Conservation (phyloP, 2,113 vertebrate genomes). For the Uria aalge region DNA sequence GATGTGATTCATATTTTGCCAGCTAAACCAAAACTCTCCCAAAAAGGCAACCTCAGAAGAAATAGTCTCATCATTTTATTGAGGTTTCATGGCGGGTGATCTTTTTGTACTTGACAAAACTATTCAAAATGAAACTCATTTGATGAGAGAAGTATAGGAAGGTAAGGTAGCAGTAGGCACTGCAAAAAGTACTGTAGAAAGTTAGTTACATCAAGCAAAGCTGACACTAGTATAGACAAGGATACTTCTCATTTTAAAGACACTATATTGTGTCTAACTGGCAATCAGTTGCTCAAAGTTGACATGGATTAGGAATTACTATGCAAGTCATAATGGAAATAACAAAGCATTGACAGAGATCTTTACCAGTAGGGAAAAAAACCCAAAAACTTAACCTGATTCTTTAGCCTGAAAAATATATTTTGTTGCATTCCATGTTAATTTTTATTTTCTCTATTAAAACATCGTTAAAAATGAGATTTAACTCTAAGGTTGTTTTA, state of each 20-base stretch:
- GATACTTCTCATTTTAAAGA: neutral
- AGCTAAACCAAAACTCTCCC: neutral
- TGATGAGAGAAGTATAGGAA: neutral
- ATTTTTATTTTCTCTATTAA: slow-evolving; percentile 22
- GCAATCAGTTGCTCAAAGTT: neutral
- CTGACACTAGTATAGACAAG: neutral
- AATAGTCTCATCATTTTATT: neutral
- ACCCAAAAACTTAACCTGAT: neutral
- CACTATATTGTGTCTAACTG: neutral
- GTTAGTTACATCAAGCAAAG: neutral
- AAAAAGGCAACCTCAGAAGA: neutral
- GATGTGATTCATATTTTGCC: neutral
- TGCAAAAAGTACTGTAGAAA: neutral
- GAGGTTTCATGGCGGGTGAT: neutral
- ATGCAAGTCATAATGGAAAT: slow-evolving; percentile 54
- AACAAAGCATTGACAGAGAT: slow-evolving; percentile 27
- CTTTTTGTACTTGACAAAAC: neutral
- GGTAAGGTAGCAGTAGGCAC: neutral
- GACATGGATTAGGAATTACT: slow-evolving; percentile 51
- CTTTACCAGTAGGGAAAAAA: neutral
- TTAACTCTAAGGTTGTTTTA: neutral
- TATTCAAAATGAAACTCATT: neutral
- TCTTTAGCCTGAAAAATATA: neutral
- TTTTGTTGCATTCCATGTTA: neutral
- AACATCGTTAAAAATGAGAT: neutral